Evolutionary conservation across 2,797 vertebrate genomes (phyloP).

Genomic region (Schizopygopsis pylzovi): DNA sequence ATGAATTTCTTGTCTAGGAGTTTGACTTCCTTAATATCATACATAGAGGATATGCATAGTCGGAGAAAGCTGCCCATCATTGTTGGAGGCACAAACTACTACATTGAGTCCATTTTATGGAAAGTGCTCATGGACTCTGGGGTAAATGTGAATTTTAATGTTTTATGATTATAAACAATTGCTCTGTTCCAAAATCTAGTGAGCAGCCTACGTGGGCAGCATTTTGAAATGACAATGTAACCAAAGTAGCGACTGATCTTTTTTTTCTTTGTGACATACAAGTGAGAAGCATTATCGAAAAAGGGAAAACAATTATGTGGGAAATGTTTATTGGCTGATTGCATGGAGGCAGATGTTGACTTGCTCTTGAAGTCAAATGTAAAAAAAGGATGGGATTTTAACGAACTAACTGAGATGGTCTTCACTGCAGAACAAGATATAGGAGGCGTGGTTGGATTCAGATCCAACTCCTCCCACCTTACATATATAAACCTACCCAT

Average conservation of each 20-base stretch:
- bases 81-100: constrained; percentile 98
- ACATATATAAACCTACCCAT: no score
- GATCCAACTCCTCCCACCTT: no score
- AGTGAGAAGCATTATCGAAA: background rate
- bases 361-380: no score
- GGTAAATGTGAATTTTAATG: constrained; percentile 72
- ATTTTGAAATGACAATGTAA: background rate
- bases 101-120: constrained; percentile 96
- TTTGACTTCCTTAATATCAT: constrained; percentile 75
- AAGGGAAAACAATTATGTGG: no score
- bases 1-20: background rate
- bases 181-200: background rate
- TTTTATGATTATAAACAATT: background rate
- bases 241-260: background rate
- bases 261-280: background rate
- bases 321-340: no score
- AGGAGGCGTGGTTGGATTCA: no score
- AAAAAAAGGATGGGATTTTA: no score
- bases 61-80: constrained; percentile 88
- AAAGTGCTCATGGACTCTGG: constrained; percentile 86
- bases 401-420: no score
- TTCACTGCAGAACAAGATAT: no score
- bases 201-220: background rate
- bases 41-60: constrained; percentile 92
- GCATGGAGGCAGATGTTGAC: no score